Conservation (phyloP, 2,797 vertebrate genomes). For the Malacoctenus gilli region DNA sequence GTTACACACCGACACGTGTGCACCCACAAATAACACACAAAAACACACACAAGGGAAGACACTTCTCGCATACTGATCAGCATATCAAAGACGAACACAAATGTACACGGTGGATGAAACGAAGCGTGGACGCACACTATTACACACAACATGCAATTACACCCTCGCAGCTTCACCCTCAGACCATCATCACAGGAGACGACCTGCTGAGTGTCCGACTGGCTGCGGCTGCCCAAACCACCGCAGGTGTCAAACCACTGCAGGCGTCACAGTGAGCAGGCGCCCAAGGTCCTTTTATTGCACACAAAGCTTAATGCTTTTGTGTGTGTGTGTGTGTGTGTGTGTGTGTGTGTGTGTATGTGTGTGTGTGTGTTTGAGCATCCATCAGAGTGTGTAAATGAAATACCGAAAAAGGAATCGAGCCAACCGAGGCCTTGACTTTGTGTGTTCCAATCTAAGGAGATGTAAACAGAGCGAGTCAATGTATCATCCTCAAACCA, state of each 20-base stretch:
- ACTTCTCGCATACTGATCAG: slow-evolving; percentile 26
- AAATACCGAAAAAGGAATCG: slow-evolving; percentile 19
- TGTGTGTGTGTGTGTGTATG: slow-evolving; percentile 5
- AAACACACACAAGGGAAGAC: background rate
- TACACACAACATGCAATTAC: slow-evolving; percentile 13
- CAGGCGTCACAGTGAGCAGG: slow-evolving; percentile 35
- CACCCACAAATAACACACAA: background rate
- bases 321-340: background rate
- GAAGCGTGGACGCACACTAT: slow-evolving; percentile 11
- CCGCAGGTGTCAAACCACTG: slow-evolving; percentile 30
- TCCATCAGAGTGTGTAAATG: background rate
- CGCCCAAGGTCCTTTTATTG: slow-evolving; percentile 26
- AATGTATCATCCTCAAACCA: slow-evolving; percentile 72
- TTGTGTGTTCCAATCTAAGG: slow-evolving; percentile 38
- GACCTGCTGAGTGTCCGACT: slow-evolving; percentile 48
- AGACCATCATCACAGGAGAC: slow-evolving; percentile 43
- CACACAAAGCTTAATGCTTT: slow-evolving; percentile 32
- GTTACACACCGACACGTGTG: slow-evolving; percentile 9
- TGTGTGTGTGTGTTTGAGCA: background rate
- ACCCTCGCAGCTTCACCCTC: slow-evolving; percentile 7
- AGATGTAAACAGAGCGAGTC: slow-evolving; percentile 56
- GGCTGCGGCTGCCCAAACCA: slow-evolving; percentile 16
- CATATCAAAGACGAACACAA: slow-evolving; percentile 42
- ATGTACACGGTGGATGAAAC: slow-evolving; percentile 29
- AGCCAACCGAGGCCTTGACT: slow-evolving; percentile 26